Percentiles rank a stretch among this genome's conserved stretches.
phyloP scores from a whole-genome alignment of 2,113 vertebrate species.

The Psilopsiagon aymara region DNA sequence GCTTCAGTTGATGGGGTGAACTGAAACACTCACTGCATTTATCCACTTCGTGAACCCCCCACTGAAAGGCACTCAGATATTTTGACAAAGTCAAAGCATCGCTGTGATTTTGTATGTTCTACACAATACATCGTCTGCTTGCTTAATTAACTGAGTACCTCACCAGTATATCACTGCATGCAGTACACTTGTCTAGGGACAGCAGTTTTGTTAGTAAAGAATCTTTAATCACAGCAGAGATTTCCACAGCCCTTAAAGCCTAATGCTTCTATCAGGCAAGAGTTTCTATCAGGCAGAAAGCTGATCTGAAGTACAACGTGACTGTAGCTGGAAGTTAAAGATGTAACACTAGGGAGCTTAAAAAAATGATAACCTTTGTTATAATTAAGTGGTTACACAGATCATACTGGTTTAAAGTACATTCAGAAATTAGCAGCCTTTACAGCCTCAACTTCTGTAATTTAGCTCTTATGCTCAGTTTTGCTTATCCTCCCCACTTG shows the following conservation, averaged over 20 bases:
- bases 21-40: neutral
- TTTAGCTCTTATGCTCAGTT: neutral
- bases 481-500: accelerated
- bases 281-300: neutral
- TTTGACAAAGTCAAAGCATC: neutral
- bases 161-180: neutral
- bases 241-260: neutral
- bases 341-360: neutral
- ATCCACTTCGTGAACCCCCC: neutral
- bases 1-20: neutral
- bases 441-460: neutral
- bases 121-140: neutral
- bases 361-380: neutral
- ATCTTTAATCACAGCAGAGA: neutral
- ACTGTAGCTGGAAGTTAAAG: neutral
- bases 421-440: neutral
- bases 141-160: neutral
- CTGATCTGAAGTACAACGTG: neutral
- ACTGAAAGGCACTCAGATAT: neutral
- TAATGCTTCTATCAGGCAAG: neutral
- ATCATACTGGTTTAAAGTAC: neutral
- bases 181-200: neutral
- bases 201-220: neutral
- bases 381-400: neutral
- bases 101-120: neutral